Evolutionary conservation across 2,797 vertebrate species (phyloP), one percentile per base, ranked within the genome.

Genomic region (Thaleichthys pacificus): DNA sequence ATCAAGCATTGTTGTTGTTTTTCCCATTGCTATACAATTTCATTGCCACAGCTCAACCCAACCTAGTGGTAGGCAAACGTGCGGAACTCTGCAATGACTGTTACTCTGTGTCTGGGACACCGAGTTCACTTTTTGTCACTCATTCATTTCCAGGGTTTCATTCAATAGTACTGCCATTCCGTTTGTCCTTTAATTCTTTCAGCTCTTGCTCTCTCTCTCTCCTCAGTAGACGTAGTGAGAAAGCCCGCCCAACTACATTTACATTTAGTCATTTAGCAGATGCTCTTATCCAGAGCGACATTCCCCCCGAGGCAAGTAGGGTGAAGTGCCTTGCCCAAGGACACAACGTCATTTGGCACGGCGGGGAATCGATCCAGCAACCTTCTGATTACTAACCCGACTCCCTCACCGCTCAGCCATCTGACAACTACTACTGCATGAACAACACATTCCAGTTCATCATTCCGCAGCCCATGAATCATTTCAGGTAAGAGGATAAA

Each of bases 371-470:
- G n/a, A n/a, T n/a, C n/a, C n/a, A n/a, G n/a, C n/a, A n/a, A n/a
- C n/a, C n/a, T n/a, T n/a, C n/a, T n/a, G n/a, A n/a, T n/a, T n/a
- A n/a, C n/a, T n/a, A n/a, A n/a, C n/a, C n/a, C n/a, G n/a, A n/a
- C n/a, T n/a, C n/a, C n/a, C n/a, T n/a, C n/a, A n/a, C n/a, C n/a
- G n/a, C n/a, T n/a, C n/a, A n/a, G n/a, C n/a, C n/a, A n/a, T n/a
- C n/a, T n/a, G n/a, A n/a, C 66, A 12, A 54, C 11, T 47, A 75
- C 74, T 71, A 82, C 71, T 74, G 79, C 85, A 72, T 72, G 81
- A 89, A 89, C 86, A 83, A 86, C 74, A 42, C 82, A 90, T 92
- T 91, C 85, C 88, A 86, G 85, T 85, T 82, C 89, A 76, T 84
- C 80, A 82, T 76, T 82, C 73, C 82, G 82, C 49, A 64, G 76